Evolutionary conservation across 2,888 invertebrate genomes (phyloP), one percentile per base, ranked within the genome.

Genomic region (Cosmorhoe ocellata): DNA sequence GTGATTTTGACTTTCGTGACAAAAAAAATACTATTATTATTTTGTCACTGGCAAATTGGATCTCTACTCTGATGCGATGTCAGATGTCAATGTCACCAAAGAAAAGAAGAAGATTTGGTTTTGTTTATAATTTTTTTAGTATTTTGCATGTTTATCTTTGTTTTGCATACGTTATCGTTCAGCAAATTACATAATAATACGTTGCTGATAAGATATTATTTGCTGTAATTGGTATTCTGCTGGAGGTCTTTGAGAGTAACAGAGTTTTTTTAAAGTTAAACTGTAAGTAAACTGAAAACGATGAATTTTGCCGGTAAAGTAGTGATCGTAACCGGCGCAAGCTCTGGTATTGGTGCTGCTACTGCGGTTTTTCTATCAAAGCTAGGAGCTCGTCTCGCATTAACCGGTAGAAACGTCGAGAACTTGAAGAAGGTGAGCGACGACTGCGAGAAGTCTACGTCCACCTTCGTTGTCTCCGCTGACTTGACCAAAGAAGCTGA

Each of bases 291-390:
- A 24, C 24, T 7, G 13, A 38, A 49, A 10, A 77, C 56, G 28
- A 90, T 91, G 92, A 87, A 91, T 78, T 94, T 95, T 68, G 83
- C 91, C 33, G 94, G 94, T 28, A 95, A 95, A 92, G 94, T 95
- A 3, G 92, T 95, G 8, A 82, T 95, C 41, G 92, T 95, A 59
- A 95, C 95, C 33, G 96, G 97, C 40, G 96, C 96, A 0, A 96
- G 96, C 78, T 96, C 96, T 11, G 97, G 97, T 4, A 97, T 97
- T 58, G 97, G 97, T 3, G 94, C 94, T 32, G 95, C 95, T 5
- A 95, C 96, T 6, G 96, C 97, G 0, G 84, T 95, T 55, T 93
- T 94, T 64, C 92, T 97, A 61, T 93, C 96, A 1, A 91, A 92
- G 66, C 88, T 95, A 30, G 96, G 96, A 14, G 96, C 96, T 0